Conservation (phyloP, 2,888 invertebrate species). For the Aporophyla lueneburgensis region DNA sequence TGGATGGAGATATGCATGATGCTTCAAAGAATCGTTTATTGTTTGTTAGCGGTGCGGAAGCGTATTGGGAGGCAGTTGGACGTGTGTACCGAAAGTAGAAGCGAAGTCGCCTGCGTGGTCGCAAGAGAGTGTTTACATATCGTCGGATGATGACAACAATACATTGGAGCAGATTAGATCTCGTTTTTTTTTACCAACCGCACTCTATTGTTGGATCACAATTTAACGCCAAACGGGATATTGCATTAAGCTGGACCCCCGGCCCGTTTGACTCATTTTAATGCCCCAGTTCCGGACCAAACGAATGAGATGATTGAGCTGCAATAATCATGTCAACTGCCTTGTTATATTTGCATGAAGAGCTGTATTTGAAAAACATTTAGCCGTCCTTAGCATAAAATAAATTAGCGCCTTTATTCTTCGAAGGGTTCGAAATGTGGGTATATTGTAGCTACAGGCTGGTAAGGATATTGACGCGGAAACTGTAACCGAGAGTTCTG, state of each 20-base stretch:
- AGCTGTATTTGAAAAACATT: background rate
- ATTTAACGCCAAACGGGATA: constrained; percentile 46
- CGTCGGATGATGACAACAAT: too few relatives aligned
- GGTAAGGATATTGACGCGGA: too few relatives aligned
- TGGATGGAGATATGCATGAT: too few relatives aligned
- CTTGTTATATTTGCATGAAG: background rate
- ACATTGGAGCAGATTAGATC: too few relatives aligned
- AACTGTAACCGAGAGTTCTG: too few relatives aligned
- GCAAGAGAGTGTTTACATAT: too few relatives aligned
- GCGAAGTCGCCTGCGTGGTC: too few relatives aligned
- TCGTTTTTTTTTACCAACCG: constrained; percentile 16
- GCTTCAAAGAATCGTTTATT: too few relatives aligned
- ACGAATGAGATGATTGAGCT: constrained; percentile 57
- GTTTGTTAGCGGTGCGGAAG: too few relatives aligned
- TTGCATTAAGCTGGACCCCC: constrained; percentile 50
- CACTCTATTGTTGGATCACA: constrained; percentile 6
- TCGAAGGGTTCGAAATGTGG: background rate
- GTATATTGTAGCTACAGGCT: too few relatives aligned
- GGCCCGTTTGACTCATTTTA: constrained; percentile 40
- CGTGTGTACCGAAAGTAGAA: too few relatives aligned
- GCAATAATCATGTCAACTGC: constrained; percentile 35
- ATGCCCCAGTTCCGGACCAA: constrained; percentile 45
- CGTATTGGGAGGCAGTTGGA: too few relatives aligned
- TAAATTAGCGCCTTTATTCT: background rate
- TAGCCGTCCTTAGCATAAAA: background rate